Evolutionary conservation across 2,888 invertebrate species (phyloP), one percentile per base, ranked within the genome.

Genomic region (Mechanitis messenoides): DNA sequence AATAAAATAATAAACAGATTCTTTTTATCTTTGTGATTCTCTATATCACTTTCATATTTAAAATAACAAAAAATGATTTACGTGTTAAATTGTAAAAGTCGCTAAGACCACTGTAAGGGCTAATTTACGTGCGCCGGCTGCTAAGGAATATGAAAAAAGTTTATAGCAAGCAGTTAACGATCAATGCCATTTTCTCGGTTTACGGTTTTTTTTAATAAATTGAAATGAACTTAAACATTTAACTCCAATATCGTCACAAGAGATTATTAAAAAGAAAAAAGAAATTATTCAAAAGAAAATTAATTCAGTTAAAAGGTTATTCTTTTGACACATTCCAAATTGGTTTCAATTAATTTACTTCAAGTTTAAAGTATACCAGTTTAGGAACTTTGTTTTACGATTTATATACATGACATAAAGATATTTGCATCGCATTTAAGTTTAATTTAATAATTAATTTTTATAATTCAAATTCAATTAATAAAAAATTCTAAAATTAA

Each of bases 11-110:
- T 67, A 63, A 67, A 60, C 63, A 55, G 60, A 61, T 56, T 56
- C 72, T 77, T 74, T 75, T 73, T 72, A 86, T 84, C 75, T 84
- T 86, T 79, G 75, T 71, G 71, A 77, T 80, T 85, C 85, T 87
- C 85, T 87, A 85, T 87, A 85, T 86, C 83, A 85, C 84, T 85
- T 87, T 84, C 83, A 83, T 85, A 87, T 85, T 84, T 84, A 85
- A 87, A 87, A 87, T 6, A 87, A 87, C 86, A 87, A 85, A 85
- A 83, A 86, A 87, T 86, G 87, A 87, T 89, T 89, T 89, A 88
- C 88, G 87, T 87, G 87, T 89, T 88, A 88, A 89, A 89, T 89
- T 89, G 89, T 89, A 89, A 89, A 89, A 89, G 89, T 89, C 89
- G 75, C 82, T 71, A 79, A 81, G 83, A 20, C 20, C 20, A 86